phyloP scores from a whole-genome alignment of 2,888 invertebrate genomes.

The Chaetoderma sp. region DNA sequence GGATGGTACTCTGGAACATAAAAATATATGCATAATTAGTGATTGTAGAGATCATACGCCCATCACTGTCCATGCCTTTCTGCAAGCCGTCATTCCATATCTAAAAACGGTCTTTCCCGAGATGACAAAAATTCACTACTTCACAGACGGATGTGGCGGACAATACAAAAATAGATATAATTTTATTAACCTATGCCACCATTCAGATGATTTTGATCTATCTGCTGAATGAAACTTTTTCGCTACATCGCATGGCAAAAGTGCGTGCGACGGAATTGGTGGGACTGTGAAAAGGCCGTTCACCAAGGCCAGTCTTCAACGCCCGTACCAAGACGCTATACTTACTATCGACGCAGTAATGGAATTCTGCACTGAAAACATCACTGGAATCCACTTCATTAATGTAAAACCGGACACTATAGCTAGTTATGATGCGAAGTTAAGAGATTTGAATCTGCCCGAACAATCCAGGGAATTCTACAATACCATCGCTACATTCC shows the following conservation, averaged over 20 bases:
- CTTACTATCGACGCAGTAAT: background rate
- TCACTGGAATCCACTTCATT: background rate
- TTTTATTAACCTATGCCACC: background rate
- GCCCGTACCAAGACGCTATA: background rate
- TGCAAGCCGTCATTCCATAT: background rate
- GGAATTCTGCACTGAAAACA: background rate
- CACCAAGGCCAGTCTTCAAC: conserved; percentile 5
- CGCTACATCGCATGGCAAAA: conserved; percentile 8
- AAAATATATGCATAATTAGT: background rate
- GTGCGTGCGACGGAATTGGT: conserved; percentile 13
- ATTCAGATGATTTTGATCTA: conserved; percentile 2
- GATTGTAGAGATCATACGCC: conserved; percentile 1
- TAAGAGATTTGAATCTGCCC: background rate
- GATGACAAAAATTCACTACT: conserved; percentile 7
- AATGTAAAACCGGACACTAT: background rate
- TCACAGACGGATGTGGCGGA: conserved; percentile 7
- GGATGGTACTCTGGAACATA: background rate
- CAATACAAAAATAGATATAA: conserved; percentile 12
- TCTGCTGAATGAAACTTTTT: no score
- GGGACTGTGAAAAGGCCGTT: conserved; percentile 9
- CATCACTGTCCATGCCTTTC: conserved; percentile 1
- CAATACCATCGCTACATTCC: background rate
- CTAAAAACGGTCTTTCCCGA: background rate
- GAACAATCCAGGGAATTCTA: background rate
- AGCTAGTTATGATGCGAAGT: background rate